Base-by-base conservation (phyloP, 2,888 invertebrate genomes). In the Protonemura montana region DNA sequence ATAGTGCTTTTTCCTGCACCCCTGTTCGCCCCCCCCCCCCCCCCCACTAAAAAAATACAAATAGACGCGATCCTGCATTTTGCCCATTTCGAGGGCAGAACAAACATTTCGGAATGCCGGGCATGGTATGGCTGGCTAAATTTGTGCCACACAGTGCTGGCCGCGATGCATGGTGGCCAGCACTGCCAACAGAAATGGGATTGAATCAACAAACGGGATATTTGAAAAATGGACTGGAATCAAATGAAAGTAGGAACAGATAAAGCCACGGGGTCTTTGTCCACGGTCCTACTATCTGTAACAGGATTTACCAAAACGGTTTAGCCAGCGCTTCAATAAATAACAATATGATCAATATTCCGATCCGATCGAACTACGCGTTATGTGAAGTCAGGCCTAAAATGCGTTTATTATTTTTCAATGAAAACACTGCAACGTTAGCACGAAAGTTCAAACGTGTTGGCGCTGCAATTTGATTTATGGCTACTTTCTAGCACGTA, bases 21-120 rank as follows among this genome's bases (percentile, higher is more conserved):
- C n/a, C n/a, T n/a, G n/a, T n/a, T n/a, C n/a, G n/a, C n/a, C n/a
- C 80, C 80, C 26, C 0, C 10, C 80, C 80, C 16, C n/a, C 0
- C 29, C 7, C 29, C 81, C 6, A 3, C 81, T 13, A n/a, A 81
- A 29, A 30, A 81, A 29, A 29, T 81, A 30, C 59, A 59, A 59
- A 59, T 59, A 59, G 3, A 59, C 59, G 7, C 1, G 13, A 59
- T 59, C 59, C 59, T 27, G 26, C 84, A 27, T 84, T 76, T 59
- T 84, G 76, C 29, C 84, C 84, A 84, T 27, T 84, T 84, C 27
- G 29, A 84, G 59, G 27, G 76, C 10, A 84, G 76, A 84, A 84
- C 84, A 84, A 84, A 84, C 84, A 84, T 27, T 21, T 29, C 59
- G 59, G 59, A 21, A 59, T 59, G 13, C 59, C 59, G 16, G 16